Percentiles rank a stretch among this genome's conserved stretches.
phyloP scores from a whole-genome alignment of 1,140 invertebrate species.

The Zophobas atratus region DNA sequence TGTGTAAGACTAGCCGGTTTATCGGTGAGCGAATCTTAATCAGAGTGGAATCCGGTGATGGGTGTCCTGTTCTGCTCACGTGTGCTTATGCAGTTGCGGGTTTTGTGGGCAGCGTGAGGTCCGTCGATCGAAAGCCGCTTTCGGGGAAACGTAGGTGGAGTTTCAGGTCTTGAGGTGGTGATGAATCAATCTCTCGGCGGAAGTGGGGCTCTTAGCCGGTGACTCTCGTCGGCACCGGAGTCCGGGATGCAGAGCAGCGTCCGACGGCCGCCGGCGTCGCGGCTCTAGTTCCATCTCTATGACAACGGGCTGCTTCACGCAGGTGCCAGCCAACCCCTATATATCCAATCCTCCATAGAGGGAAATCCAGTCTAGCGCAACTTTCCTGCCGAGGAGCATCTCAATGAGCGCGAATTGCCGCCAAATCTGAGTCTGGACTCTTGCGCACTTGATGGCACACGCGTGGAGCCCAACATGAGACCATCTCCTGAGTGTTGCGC shows the following conservation, averaged over 20 bases:
- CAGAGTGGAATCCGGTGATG: too few relatives aligned
- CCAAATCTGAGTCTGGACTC: slow-evolving; percentile 39
- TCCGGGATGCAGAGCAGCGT: slow-evolving; percentile 42
- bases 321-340: slow-evolving; percentile 59
- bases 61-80: too few relatives aligned
- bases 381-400: slow-evolving; percentile 24
- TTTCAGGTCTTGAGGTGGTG: slow-evolving; percentile 39
- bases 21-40: too few relatives aligned
- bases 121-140: too few relatives aligned
- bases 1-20: too few relatives aligned
- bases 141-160: slow-evolving; percentile 15
- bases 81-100: too few relatives aligned
- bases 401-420: slow-evolving; percentile 34
- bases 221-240: slow-evolving; percentile 38
- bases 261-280: slow-evolving; percentile 52
- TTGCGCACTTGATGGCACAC: slow-evolving; percentile 1
- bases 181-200: slow-evolving; percentile 45
- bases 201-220: slow-evolving; percentile 41
- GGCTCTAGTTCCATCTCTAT: slow-evolving; percentile 55
- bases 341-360: slow-evolving; percentile 48
- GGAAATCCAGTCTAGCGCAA: slow-evolving; percentile 53
- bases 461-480: slow-evolving; percentile 26
- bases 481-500: slow-evolving; percentile 33
- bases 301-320: slow-evolving; percentile 56
- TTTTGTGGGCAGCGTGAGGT: too few relatives aligned